phyloP scores from a whole-genome alignment of 2,797 vertebrate species.

The Crenichthys baileyi region DNA sequence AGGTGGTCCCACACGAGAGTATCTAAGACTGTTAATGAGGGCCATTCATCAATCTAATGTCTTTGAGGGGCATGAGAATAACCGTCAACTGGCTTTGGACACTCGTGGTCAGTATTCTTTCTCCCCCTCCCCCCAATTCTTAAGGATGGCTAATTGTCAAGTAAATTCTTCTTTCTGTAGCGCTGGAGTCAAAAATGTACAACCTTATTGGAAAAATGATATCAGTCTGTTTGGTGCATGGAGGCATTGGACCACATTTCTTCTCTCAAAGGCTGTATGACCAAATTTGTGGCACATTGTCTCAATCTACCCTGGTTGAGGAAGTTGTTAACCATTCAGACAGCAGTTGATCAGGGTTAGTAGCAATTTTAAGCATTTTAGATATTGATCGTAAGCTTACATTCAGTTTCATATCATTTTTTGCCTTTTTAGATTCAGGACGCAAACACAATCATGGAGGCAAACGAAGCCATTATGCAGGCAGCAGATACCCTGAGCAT shows the following conservation, averaged over 20 bases:
- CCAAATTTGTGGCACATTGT: background rate
- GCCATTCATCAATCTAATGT: background rate
- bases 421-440: too few species aligned
- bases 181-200: background rate
- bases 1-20: background rate
- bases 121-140: background rate
- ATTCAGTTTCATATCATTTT: too few species aligned
- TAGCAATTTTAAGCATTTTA: too few species aligned
- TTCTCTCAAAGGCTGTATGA: slow-evolving; percentile 2
- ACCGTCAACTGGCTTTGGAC: background rate
- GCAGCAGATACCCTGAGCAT: too few species aligned
- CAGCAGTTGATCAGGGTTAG: background rate
- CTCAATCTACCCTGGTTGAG: background rate
- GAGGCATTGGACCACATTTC: background rate
- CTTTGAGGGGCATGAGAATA: background rate
- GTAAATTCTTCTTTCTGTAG: background rate
- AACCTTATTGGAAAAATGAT: background rate
- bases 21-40: background rate
- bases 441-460: too few species aligned
- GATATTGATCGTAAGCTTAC: too few species aligned
- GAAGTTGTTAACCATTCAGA: slow-evolving; percentile 1
- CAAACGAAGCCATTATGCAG: too few species aligned
- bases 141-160: too few species aligned
- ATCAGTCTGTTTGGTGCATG: background rate
- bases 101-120: background rate